Evolutionary conservation across 2,888 invertebrate genomes (phyloP), one percentile per base, ranked within the genome.

Genomic region (Branchellion lobata): DNA sequence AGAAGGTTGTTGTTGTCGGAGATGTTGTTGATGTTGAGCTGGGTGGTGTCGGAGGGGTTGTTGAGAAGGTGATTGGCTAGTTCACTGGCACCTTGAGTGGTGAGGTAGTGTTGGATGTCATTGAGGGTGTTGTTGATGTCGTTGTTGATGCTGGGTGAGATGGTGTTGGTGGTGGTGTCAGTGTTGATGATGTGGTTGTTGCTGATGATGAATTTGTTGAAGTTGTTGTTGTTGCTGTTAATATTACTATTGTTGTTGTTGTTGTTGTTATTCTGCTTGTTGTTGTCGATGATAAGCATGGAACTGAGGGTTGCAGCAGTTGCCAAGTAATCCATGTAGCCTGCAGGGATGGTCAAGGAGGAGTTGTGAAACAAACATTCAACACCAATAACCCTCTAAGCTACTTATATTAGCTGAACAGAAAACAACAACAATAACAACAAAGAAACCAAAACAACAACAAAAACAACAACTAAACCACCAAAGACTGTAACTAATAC

Each of bases 281-380:
- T 33, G 34, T 36, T n/a, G 36, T 72, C 40, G 2, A 34, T 8
- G 36, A 27, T 72, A 1, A 1, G 11, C 47, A 36, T 24, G 0
- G 36, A 36, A 27, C 40, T 36, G 36, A 36, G 47, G 2, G 47
- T 36, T 14, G 73, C 40, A 27, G 3, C 47, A 21, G 61, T 57
- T 57, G 61, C 61, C n/a, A 57, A 57, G 61, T 57, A 57, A n/a
- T 57, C 61, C 61, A 57, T 57, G 61, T 57, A 57, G 3, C 61
- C 61, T 57, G 61, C 14, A 3, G 21, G 5, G 24, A n/a, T n/a
- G n/a, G n/a, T n/a, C n/a, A n/a, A n/a, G n/a, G n/a, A n/a, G n/a
- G n/a, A n/a, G n/a, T n/a, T n/a, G n/a, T n/a, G n/a, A n/a, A n/a
- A n/a, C n/a, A n/a, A n/a, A n/a, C n/a, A n/a, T n/a, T n/a, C n/a